Percentiles rank a stretch among this genome's conserved stretches.
Conservation (phyloP, 1,140 invertebrate species). For the Aphidius ervi region DNA sequence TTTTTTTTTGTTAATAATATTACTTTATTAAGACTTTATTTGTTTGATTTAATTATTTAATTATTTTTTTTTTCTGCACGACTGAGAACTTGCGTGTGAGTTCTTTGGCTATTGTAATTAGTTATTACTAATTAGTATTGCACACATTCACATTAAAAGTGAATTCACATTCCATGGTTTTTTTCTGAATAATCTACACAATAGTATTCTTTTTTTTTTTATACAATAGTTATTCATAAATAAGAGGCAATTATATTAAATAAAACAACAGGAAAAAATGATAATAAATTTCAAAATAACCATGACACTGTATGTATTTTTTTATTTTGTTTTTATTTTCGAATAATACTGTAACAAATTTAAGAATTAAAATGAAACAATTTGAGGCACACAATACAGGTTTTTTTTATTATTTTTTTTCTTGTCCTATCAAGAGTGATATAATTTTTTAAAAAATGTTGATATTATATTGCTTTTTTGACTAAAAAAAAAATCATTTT, state of each 20-base stretch:
- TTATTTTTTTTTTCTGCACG: no score
- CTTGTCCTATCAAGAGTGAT: no score
- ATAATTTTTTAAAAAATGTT: no score
- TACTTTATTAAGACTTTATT: no score
- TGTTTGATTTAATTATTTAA: no score
- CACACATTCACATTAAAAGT: background rate
- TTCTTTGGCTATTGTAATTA: background rate
- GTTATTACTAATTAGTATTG: background rate
- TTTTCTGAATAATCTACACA: background rate
- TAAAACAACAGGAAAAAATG: slow-evolving; percentile 8
- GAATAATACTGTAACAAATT: background rate
- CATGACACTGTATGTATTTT: slow-evolving; percentile 14
- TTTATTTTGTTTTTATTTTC: background rate
- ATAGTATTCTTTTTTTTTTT: background rate
- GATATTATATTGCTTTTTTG: no score
- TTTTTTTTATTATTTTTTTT: no score
- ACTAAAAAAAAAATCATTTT: no score
- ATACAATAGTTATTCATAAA: slow-evolving; percentile 6
- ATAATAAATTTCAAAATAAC: slow-evolving; percentile 14
- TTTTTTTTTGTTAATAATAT: no score
- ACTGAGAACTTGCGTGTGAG: no score
- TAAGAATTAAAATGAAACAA: background rate
- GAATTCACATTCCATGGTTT: slow-evolving; percentile 12
- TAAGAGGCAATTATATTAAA: slow-evolving; percentile 1
- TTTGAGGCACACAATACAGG: background rate